Evolutionary conservation across 2,113 vertebrate genomes (phyloP), one percentile per base, ranked within the genome.

Genomic region (Odobenus rosmarus): DNA sequence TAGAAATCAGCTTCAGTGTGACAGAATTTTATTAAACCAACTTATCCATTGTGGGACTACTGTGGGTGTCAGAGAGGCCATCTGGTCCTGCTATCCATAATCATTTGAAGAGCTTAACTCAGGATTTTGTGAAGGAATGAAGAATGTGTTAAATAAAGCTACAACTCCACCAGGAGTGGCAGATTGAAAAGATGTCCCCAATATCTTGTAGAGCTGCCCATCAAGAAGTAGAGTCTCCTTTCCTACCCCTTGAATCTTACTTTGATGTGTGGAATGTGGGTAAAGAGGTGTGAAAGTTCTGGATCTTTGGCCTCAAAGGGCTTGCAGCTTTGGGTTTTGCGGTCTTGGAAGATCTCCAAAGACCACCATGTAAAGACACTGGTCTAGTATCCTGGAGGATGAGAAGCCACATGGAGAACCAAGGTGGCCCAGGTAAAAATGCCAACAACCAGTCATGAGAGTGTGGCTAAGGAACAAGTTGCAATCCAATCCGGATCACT

Each of bases 91-190:
- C 46, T 83, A 10, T n/a, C 7, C 49, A 74, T 77, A 51, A 53
- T 77, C 86, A 59, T 51, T 74, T 11, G 15, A 95, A 93, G 15
- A 19, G 33, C 21, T 94, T 64, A 82, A 53, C 15, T 89, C n/a
- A n/a, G 24, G 12, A 74, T 80, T 95, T 67, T 82, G 61, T 77
- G 55, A 88, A 97, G 77, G 89, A 94, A 74, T 3, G 24, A 94
- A 74, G 36, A 92, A 49, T 3, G 33, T 53, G 21, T 71, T 88
- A 83, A 92, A 39, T 76, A 85, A 95, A 55, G 33, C 6, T 59
- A 46, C 3, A 53, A 28, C 51, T 49, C 81, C 13, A 51, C 9
- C 19, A 76, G 31, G 10, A 92, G 28, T 64, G 39, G 4, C n/a
- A 69, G 15, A 82, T 28, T 85, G 53, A 15, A 85, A 96, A 89